phyloP scores from a whole-genome alignment of 1,140 invertebrate genomes.

The Hylyphantes graminicola region DNA sequence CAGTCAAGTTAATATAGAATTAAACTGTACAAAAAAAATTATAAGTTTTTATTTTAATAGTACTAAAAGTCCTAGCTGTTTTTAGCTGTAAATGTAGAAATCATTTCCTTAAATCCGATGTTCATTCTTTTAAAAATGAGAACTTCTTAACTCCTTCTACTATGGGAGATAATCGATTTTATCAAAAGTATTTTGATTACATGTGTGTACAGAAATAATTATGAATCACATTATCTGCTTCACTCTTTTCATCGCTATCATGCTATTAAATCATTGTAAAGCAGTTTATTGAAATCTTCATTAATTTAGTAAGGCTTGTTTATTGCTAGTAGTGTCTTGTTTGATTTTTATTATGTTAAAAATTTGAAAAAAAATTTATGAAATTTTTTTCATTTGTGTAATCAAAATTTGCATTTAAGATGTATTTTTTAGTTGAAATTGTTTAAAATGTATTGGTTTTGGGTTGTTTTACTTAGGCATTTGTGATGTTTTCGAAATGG shows the following conservation, averaged over 20 bases:
- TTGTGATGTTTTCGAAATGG: too few species aligned
- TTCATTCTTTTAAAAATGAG: slow-evolving; percentile 29
- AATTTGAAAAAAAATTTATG: background rate
- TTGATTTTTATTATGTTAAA: slow-evolving; percentile 13
- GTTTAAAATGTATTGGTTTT: background rate
- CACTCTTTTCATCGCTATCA: slow-evolving; percentile 35
- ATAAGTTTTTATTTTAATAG: slow-evolving; percentile 33
- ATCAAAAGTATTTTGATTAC: slow-evolving; percentile 43
- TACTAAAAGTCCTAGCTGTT: slow-evolving; percentile 36
- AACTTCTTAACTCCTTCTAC: slow-evolving; percentile 11
- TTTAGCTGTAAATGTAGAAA: slow-evolving; percentile 39
- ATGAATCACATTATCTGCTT: slow-evolving; percentile 18
- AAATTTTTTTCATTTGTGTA: slow-evolving; percentile 16
- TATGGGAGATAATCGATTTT: slow-evolving; percentile 29
- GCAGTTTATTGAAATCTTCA: slow-evolving; percentile 13
- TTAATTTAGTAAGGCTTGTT: background rate
- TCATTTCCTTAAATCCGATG: slow-evolving; percentile 37
- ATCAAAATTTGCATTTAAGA: slow-evolving; percentile 42
- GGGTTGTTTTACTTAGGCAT: background rate
- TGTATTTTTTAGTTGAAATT: background rate
- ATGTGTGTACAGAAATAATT: slow-evolving; percentile 43
- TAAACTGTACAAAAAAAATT: slow-evolving; percentile 12
- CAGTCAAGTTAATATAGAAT: background rate
- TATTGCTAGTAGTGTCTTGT: background rate
- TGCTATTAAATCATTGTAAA: slow-evolving; percentile 39